phyloP scores from a whole-genome alignment of 2,888 invertebrate species.

The Drosophila affinis region DNA sequence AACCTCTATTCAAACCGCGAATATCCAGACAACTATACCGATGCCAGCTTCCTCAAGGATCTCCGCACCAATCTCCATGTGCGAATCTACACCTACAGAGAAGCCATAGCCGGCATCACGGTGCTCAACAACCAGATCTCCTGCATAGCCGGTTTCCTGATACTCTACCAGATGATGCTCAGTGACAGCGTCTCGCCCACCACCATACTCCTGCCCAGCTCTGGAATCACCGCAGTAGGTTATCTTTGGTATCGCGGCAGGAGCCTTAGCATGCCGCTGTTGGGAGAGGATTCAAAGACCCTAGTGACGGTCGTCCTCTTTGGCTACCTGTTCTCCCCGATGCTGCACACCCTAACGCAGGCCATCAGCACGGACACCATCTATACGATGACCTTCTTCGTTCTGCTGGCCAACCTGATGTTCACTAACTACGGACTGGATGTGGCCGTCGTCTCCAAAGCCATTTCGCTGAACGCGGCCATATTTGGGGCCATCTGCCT shows the following conservation, averaged over 20 bases:
- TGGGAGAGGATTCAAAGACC: slow-evolving; percentile 89
- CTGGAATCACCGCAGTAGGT: slow-evolving; percentile 86
- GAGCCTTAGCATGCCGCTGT: slow-evolving; percentile 61
- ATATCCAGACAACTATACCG: slow-evolving; percentile 96
- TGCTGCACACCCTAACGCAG: slow-evolving; percentile 96
- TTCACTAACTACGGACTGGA: slow-evolving; percentile 95
- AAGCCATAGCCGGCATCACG: slow-evolving; percentile 90
- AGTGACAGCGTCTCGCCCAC: slow-evolving; percentile 88
- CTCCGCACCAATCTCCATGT: slow-evolving; percentile 92
- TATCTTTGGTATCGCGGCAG: slow-evolving; percentile 86
- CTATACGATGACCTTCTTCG: slow-evolving; percentile 94
- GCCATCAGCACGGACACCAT: slow-evolving; percentile 99
- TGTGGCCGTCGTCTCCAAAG: slow-evolving; percentile 94
- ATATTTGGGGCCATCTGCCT: slow-evolving; percentile 97
- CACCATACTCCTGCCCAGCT: slow-evolving; percentile 86
- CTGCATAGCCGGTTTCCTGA: slow-evolving; percentile 89
- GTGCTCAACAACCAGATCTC: slow-evolving; percentile 92
- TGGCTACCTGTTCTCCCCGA: slow-evolving; percentile 95
- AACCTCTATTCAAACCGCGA: slow-evolving; percentile 94
- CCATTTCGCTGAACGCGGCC: slow-evolving; percentile 96
- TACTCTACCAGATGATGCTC: slow-evolving; percentile 90
- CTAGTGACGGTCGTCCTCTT: slow-evolving; percentile 92
- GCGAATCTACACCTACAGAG: slow-evolving; percentile 85
- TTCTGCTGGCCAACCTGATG: slow-evolving; percentile 94
- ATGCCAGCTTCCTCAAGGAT: slow-evolving; percentile 92